Conservation (phyloP, 2,113 vertebrate genomes). For the Protobothrops flavoviridis region DNA sequence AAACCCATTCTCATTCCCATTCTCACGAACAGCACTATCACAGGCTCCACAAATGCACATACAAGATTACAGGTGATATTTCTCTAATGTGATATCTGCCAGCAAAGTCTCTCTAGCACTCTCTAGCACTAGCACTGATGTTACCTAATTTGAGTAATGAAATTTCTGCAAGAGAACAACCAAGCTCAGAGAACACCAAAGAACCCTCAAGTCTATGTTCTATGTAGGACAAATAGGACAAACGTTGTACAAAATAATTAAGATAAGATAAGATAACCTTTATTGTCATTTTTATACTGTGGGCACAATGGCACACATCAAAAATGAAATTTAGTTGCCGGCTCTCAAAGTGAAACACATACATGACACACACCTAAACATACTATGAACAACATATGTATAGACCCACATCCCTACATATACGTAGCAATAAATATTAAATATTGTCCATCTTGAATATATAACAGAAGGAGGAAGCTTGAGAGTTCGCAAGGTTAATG, state of each 20-base stretch:
- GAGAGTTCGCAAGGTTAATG: too few species aligned
- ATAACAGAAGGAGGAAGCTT: too few species aligned
- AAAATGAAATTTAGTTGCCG: too few species aligned
- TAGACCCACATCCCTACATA: too few species aligned
- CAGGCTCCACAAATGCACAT: background rate
- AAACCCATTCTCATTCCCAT: background rate
- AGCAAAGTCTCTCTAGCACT: background rate
- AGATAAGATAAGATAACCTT: background rate
- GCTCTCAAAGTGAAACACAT: too few species aligned
- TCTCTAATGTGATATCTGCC: background rate
- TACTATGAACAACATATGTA: too few species aligned
- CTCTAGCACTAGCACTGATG: background rate
- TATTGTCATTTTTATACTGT: too few species aligned
- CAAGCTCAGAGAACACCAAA: background rate
- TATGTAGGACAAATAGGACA: background rate
- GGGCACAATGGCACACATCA: too few species aligned
- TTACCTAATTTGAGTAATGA: background rate
- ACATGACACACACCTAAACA: too few species aligned
- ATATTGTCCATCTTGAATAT: too few species aligned
- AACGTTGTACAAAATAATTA: background rate
- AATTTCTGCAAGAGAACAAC: background rate
- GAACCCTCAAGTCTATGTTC: background rate
- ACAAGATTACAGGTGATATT: background rate
- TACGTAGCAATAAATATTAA: too few species aligned
- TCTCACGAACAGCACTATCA: background rate